phyloP scores from a whole-genome alignment of 2,113 vertebrate genomes.

The Erinaceus europaeus region DNA sequence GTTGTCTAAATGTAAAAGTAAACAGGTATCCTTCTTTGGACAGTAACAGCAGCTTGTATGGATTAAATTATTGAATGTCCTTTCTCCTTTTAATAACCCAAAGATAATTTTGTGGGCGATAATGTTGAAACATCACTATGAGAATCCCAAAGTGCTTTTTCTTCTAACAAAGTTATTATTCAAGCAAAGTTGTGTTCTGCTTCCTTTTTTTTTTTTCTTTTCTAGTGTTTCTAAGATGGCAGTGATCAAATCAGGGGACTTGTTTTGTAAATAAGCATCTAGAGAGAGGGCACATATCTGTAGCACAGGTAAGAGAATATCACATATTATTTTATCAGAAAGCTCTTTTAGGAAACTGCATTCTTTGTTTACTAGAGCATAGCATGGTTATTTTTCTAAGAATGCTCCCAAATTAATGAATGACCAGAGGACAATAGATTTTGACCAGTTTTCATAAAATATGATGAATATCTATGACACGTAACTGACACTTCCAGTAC shows the following conservation, averaged over 20 bases:
- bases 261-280: constrained; percentile 19
- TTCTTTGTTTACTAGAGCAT: constrained; percentile 21
- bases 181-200: not conserved
- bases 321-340: constrained; percentile 15
- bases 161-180: constrained; percentile 24
- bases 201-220: not conserved
- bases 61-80: not conserved
- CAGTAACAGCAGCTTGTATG: not conserved
- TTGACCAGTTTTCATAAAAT: constrained; percentile 21
- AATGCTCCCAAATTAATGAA: constrained; percentile 10
- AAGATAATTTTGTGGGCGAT: not conserved
- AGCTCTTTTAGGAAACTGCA: constrained; percentile 10
- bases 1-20: not conserved
- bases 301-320: not conserved
- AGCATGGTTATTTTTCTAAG: constrained; percentile 34
- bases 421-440: not conserved
- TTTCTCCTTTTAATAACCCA: not conserved
- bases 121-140: not conserved
- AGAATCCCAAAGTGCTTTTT: not conserved
- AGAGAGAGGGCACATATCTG: not conserved
- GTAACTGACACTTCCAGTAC: not conserved
- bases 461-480: constrained; percentile 26
- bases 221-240: not conserved
- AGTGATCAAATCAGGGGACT: not conserved
- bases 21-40: constrained; percentile 30